Conservation (phyloP, 2,113 vertebrate species). For the Silurus glanis region DNA sequence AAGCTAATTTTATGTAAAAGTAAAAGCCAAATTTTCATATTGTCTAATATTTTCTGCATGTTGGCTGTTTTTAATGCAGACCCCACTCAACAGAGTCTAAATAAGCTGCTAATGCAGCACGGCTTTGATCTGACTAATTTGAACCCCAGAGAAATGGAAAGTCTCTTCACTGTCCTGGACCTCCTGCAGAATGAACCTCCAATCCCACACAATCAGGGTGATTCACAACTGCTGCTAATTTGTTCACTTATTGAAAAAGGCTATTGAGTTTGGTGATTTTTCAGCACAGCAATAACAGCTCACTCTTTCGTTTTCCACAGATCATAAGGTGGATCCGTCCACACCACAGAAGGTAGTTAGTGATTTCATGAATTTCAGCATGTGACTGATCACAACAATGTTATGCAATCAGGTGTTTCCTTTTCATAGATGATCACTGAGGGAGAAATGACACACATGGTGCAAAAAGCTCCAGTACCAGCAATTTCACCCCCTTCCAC, state of each 20-base stretch:
- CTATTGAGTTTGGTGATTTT: background rate
- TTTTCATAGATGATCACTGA: constrained; percentile 58
- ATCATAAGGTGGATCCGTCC: background rate
- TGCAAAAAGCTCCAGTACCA: constrained; percentile 36
- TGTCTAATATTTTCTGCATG: background rate
- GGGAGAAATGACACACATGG: constrained; percentile 62
- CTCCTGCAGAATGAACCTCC: constrained; percentile 72
- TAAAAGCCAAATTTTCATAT: background rate
- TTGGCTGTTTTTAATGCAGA: constrained; percentile 60
- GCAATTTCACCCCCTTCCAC: constrained; percentile 30
- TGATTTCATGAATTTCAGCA: constrained; percentile 7
- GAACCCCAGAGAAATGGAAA: constrained; percentile 77
- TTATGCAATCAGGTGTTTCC: background rate
- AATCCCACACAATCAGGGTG: constrained; percentile 56
- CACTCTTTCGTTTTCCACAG: constrained; percentile 6
- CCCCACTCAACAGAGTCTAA: constrained; percentile 73
- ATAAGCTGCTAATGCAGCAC: constrained; percentile 77
- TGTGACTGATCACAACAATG: background rate
- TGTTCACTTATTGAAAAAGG: background rate
- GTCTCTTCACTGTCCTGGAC: constrained; percentile 76
- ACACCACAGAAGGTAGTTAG: constrained; percentile 31
- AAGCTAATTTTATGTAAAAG: background rate
- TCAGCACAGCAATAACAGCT: background rate
- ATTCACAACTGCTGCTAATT: background rate
- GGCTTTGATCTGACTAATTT: constrained; percentile 81